Percentiles rank a stretch among this genome's conserved stretches.
These are phyloP conservation scores for Entomobrya proxima DNA, from an alignment of 2,888 invertebrate genomes.

Conservation along the genomic window DNA sequence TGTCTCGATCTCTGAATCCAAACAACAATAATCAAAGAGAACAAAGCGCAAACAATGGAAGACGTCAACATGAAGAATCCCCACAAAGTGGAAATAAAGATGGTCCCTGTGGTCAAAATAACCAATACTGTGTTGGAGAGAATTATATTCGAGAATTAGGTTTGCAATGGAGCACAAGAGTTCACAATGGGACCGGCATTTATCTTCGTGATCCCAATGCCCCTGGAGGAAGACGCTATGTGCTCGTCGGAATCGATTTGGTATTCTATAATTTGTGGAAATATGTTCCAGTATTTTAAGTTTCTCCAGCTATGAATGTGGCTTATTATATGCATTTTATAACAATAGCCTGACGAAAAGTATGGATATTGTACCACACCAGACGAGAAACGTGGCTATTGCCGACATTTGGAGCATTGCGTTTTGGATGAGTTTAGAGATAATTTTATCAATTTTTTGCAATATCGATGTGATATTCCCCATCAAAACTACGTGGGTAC, in stretches of 20 bases:
- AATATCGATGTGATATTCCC: conserved; percentile 85
- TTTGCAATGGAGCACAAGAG: conserved; percentile 53
- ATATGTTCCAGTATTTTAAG: not conserved
- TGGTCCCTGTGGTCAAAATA: conserved; percentile 53
- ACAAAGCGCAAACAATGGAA: not conserved
- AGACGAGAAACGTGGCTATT: conserved; percentile 82
- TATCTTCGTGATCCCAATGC: conserved; percentile 35
- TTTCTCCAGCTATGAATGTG: not conserved
- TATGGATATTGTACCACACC: conserved; percentile 82
- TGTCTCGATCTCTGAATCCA: not conserved
- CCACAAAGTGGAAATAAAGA: not conserved
- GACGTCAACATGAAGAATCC: not conserved
- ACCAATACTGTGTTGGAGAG: conserved; percentile 42
- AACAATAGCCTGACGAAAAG: conserved; percentile 80
- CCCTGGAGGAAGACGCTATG: conserved; percentile 43
- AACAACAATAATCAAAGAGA: not conserved
- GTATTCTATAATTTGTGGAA: not conserved
- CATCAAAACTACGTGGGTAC: conserved; percentile 83
- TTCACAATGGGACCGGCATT: conserved; percentile 69
- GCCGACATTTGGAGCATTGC: conserved; percentile 82
- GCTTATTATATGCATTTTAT: conserved; percentile 10
- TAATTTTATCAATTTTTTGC: conserved; percentile 82
- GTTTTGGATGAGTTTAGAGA: conserved; percentile 81
- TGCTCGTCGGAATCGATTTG: conserved; percentile 63
- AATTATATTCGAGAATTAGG: conserved; percentile 63